Conservation (phyloP, 2,888 invertebrate genomes). For the Drepanosiphum platanoidis region DNA sequence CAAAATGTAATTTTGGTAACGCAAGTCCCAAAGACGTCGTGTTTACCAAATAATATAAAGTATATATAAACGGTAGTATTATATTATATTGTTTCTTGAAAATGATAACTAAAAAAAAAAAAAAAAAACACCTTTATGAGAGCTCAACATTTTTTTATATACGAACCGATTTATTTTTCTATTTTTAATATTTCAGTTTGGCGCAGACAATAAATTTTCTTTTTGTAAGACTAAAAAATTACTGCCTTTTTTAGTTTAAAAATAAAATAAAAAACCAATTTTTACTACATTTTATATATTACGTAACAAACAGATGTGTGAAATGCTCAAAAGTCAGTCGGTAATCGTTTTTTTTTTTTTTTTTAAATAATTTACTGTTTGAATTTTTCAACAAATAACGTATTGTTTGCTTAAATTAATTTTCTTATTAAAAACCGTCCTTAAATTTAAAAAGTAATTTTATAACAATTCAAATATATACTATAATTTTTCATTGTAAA, state of each 20-base stretch:
- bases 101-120: too few relatives aligned
- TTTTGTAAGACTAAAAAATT: slow-evolving; percentile 8
- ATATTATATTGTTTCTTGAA: slow-evolving; percentile 32
- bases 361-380: slow-evolving; percentile 6
- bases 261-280: slow-evolving; percentile 27
- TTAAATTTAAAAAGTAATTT: slow-evolving; percentile 40
- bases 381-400: slow-evolving; percentile 1
- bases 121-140: slow-evolving; percentile 25
- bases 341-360: too few relatives aligned
- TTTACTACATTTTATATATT: neutral
- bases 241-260: slow-evolving; percentile 30
- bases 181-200: slow-evolving; percentile 41
- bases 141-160: slow-evolving; percentile 60
- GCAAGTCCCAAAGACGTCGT: slow-evolving; percentile 43
- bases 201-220: slow-evolving; percentile 42
- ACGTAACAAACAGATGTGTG: slow-evolving; percentile 4
- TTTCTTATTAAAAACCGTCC: slow-evolving; percentile 22
- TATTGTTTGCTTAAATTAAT: neutral
- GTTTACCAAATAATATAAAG: slow-evolving; percentile 53
- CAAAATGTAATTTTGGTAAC: slow-evolving; percentile 44
- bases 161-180: slow-evolving; percentile 50
- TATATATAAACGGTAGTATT: slow-evolving; percentile 6
- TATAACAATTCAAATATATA: neutral
- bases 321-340: slow-evolving; percentile 31
- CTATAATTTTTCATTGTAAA: neutral